phyloP scores from a whole-genome alignment of 37 sponge, comb jelly and placozoan species.

The Axinella damicornis region DNA sequence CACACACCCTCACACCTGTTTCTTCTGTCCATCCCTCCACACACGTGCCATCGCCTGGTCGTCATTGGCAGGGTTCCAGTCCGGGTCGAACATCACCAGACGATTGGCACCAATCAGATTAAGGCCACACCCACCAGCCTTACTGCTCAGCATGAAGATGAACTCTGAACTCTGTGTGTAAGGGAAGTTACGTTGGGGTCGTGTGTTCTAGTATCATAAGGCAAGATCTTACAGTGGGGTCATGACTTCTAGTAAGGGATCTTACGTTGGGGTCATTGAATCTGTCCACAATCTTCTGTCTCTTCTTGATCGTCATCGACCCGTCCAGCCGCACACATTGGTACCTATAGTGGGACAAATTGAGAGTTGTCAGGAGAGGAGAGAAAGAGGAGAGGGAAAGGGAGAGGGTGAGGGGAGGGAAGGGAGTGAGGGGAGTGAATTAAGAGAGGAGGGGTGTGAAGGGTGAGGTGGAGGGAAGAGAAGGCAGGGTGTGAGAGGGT shows the following conservation, averaged over 20 bases:
- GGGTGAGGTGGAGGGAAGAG: neutral
- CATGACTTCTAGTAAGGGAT: neutral
- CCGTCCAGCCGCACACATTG: conserved; percentile 94
- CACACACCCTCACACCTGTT: no score
- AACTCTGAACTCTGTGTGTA: conserved; percentile 81
- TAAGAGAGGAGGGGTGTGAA: neutral
- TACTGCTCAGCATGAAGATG: conserved; percentile 99
- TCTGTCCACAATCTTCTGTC: conserved; percentile 94
- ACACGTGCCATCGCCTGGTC: conserved; percentile 98
- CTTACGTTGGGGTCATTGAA: conserved; percentile 92
- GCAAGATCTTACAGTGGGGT: no score
- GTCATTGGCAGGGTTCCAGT: conserved; percentile 98
- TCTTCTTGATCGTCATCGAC: conserved; percentile 95
- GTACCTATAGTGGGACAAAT: conserved; percentile 61
- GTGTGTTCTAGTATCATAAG: no score
- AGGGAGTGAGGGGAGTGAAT: neutral
- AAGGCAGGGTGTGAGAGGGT: neutral
- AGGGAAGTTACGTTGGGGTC: no score
- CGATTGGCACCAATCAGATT: conserved; percentile 97
- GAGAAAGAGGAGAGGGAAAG: neutral
- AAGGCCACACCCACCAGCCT: conserved; percentile 99
- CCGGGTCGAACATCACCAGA: conserved; percentile 98
- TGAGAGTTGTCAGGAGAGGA: neutral
- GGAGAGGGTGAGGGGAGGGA: neutral
- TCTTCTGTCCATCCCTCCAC: conserved; percentile 98